Percentiles rank a stretch among this genome's conserved stretches.
phyloP scores from a whole-genome alignment of 2,113 vertebrate genomes.

The Ailuropoda melanoleuca region DNA sequence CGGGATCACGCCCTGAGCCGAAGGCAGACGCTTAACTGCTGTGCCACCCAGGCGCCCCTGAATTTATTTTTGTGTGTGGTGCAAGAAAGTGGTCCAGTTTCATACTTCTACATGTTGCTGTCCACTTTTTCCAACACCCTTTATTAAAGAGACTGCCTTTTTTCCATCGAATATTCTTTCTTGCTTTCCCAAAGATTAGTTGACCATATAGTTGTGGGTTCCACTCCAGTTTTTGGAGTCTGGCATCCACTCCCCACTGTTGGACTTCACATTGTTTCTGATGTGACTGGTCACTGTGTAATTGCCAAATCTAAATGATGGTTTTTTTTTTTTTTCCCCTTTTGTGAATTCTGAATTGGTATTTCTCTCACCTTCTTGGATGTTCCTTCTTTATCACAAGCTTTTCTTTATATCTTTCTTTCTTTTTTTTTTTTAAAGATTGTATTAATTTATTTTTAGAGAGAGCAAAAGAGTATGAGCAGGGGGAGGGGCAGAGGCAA shows the following conservation, averaged over 20 bases:
- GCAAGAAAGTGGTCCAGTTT: neutral
- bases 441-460: neutral
- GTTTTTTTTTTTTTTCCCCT: neutral
- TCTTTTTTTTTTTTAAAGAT: neutral
- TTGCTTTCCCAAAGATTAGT: neutral
- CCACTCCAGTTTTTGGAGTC: neutral
- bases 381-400: slow-evolving; percentile 9
- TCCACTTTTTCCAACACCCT: neutral
- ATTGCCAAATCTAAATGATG: neutral
- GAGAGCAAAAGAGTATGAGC: neutral
- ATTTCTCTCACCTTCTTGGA: neutral
- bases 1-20: too few relatives aligned
- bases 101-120: neutral
- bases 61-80: neutral
- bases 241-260: neutral
- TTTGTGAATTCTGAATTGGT: neutral
- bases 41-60: too few relatives aligned
- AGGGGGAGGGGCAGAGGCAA: neutral
- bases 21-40: too few relatives aligned
- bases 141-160: neutral
- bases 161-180: neutral
- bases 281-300: neutral
- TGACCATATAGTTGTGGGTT: neutral
- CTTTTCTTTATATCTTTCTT: neutral
- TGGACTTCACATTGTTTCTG: neutral